Evolutionary conservation across 2,113 vertebrate genomes (phyloP).

Genomic region (Seriola rivoliana): DNA sequence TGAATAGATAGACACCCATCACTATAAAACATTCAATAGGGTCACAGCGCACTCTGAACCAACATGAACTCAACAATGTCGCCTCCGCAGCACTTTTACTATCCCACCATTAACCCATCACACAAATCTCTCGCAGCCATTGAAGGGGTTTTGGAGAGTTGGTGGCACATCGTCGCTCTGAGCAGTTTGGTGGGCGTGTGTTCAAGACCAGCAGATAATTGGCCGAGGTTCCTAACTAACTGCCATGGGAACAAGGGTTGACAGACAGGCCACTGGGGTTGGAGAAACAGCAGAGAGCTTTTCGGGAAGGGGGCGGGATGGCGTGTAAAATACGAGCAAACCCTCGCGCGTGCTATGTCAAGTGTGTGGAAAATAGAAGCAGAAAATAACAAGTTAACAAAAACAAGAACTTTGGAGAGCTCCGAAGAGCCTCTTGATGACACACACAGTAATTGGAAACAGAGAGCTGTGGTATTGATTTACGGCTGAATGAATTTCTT

Average conservation of each 20-base stretch:
- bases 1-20: constrained; percentile 57
- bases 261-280: constrained; percentile 62
- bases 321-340: constrained; percentile 21
- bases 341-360: constrained; percentile 7
- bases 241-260: constrained; percentile 69
- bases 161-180: constrained; percentile 20
- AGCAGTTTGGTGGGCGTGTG: constrained; percentile 55
- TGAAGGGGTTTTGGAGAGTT: constrained; percentile 26
- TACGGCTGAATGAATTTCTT: constrained; percentile 8
- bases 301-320: constrained; percentile 35
- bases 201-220: constrained; percentile 59
- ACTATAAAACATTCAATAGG: constrained; percentile 57
- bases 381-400: constrained; percentile 33
- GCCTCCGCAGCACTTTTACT: constrained; percentile 59
- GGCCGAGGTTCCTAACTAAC: constrained; percentile 65
- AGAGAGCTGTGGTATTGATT: constrained; percentile 29
- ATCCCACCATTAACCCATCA: constrained; percentile 68
- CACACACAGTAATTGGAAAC: constrained; percentile 46
- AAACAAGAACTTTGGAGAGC: constrained; percentile 36
- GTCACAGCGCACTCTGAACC: constrained; percentile 59
- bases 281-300: constrained; percentile 54
- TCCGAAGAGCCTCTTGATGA: constrained; percentile 19
- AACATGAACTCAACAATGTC: constrained; percentile 58
- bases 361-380: constrained; percentile 42
- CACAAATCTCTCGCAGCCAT: constrained; percentile 71